Evolutionary conservation across 2,113 vertebrate genomes (phyloP), one percentile per base, ranked within the genome.

Genomic region (Mellivora capensis): DNA sequence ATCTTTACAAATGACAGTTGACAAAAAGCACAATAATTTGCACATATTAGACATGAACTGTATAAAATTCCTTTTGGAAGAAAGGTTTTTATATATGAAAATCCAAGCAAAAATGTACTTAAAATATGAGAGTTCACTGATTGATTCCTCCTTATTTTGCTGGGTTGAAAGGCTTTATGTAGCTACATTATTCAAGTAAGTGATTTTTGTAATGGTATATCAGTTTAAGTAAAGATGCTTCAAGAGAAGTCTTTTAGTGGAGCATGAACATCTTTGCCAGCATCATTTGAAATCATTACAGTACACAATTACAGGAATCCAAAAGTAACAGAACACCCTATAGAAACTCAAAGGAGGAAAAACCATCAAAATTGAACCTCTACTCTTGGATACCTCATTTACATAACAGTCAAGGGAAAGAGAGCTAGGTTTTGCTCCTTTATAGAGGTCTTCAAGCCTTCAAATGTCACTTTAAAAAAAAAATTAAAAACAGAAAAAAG

Each of bases 1-100:
- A 96, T 86, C 87, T 90, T 97, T 97, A 93, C 84, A 95, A 67
- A 80, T 69, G 96, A 88, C 29, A 94, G 69, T 97, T 98, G 93
- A 81, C 49, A 96, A 97, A 96, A 62, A 74, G 0, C 62, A 97
- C 39, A 97, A 94, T 97, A 87, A 98, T 95, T 97, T 97, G 89
- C 85, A 96, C 91, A 52, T n/a, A 96, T 98, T 98, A 98, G 96
- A 93, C 57, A 15, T 52, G 2, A 76, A 77, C 20, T 95, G 80
- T 52, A 39, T 93, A 97, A 79, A 96, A 80, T 93, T 97, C 69
- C 62, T 96, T 79, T 97, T 96, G 54, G 34, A 87, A 97, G 47
- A 44, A 97, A 87, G 1, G 76, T 89, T 96, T 93, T 90, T 94
- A 90, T 74, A 81, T 47, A 52, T 97, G 97, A 88, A 95, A 97